These are phyloP conservation scores for Dasyurus viverrinus DNA, from an alignment of 2,113 vertebrate species.

Conservation along the genomic window DNA sequence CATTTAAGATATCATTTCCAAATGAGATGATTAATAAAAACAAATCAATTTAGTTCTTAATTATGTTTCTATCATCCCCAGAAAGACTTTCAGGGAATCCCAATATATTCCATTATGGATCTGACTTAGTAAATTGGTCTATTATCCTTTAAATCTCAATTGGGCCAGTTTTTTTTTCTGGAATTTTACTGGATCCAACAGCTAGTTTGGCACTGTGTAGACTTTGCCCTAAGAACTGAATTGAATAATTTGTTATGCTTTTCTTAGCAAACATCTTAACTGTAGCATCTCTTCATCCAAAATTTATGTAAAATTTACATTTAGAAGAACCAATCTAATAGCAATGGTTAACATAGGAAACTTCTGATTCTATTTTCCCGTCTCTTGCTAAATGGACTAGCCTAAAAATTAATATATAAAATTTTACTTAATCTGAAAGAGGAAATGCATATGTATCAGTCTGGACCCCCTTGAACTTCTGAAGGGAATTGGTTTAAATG, in stretches of 20 bases:
- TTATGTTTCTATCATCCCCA: background rate
- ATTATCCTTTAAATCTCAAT: background rate
- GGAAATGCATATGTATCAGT: slow-evolving; percentile 21
- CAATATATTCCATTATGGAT: background rate
- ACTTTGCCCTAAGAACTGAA: background rate
- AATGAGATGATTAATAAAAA: background rate
- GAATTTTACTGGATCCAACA: background rate
- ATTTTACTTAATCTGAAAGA: slow-evolving; percentile 41
- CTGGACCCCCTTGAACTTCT: slow-evolving; percentile 14
- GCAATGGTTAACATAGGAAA: background rate
- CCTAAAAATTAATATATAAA: background rate
- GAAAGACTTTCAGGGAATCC: background rate
- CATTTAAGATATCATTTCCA: background rate
- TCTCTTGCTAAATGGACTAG: background rate
- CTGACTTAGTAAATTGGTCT: slow-evolving; percentile 12
- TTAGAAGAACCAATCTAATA: background rate
- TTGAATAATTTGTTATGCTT: background rate
- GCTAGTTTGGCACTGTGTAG: background rate
- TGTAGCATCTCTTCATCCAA: background rate
- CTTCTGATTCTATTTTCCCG: background rate
- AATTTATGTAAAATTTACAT: background rate
- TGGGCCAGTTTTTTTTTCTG: background rate
- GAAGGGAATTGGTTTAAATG: slow-evolving; percentile 34
- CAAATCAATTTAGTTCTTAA: background rate
- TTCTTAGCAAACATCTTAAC: background rate